phyloP scores from a whole-genome alignment of 2,888 invertebrate species.

The Toxonevra muliebris region DNA sequence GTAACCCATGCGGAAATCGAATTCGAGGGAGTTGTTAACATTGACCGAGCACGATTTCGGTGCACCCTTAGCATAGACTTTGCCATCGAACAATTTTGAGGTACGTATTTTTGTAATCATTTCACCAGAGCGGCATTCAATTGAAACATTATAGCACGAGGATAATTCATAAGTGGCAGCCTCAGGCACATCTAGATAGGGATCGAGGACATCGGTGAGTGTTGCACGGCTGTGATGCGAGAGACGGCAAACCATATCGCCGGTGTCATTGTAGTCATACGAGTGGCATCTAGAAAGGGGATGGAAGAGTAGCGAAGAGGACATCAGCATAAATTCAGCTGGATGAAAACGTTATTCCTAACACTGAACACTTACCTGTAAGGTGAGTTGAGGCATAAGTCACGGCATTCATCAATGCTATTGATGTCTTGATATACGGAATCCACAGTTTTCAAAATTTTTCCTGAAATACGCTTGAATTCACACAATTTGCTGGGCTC shows the following conservation, averaged over 20 bases:
- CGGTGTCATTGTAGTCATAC: constrained; percentile 93
- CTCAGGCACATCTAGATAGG: constrained; percentile 89
- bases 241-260: constrained; percentile 91
- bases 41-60: constrained; percentile 93
- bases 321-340: not conserved
- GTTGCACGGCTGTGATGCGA: constrained; percentile 92
- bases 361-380: constrained; percentile 68
- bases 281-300: constrained; percentile 80
- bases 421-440: constrained; percentile 91
- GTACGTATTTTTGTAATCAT: constrained; percentile 94
- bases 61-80: constrained; percentile 93
- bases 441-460: constrained; percentile 92
- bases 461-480: constrained; percentile 87
- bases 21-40: constrained; percentile 86
- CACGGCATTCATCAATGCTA: constrained; percentile 87
- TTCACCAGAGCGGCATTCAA: constrained; percentile 90
- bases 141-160: constrained; percentile 93
- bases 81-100: constrained; percentile 91
- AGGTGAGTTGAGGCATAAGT: constrained; percentile 87
- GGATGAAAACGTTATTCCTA: not conserved
- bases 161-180: constrained; percentile 91
- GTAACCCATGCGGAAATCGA: constrained; percentile 91
- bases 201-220: constrained; percentile 87
- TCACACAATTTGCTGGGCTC: constrained; percentile 95
- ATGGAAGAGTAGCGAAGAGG: not conserved